Conservation (phyloP, 1,140 invertebrate species). For the Drosophila ananassae region DNA sequence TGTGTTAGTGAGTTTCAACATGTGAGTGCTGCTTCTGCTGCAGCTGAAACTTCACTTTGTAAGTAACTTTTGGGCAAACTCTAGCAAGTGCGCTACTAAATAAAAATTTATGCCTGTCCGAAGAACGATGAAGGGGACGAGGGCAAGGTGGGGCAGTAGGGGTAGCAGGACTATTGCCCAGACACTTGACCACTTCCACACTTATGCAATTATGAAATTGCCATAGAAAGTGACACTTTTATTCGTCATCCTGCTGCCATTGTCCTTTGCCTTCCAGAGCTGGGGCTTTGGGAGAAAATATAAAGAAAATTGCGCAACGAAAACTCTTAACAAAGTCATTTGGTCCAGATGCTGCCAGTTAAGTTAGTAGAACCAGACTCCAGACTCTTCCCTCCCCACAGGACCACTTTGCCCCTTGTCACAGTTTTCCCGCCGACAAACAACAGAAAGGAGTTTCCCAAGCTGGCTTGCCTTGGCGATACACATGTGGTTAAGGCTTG, state of each 20-base stretch:
- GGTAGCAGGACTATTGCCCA: conserved; percentile 52
- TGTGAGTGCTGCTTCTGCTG: conserved; percentile 39
- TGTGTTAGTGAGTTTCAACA: conserved; percentile 49
- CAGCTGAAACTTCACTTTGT: conserved; percentile 66
- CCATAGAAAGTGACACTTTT: conserved; percentile 82
- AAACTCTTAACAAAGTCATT: conserved; percentile 83
- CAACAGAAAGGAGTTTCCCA: conserved; percentile 39
- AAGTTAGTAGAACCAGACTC: conserved; percentile 54
- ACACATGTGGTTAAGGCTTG: conserved; percentile 69
- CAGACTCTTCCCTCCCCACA: conserved; percentile 15
- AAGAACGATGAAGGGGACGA: neutral
- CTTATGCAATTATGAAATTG: conserved; percentile 83
- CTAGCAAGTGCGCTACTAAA: conserved; percentile 67
- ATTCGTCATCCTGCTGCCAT: conserved; percentile 72
- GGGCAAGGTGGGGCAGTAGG: conserved; percentile 1
- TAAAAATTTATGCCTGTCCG: conserved; percentile 70
- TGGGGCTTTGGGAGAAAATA: conserved; percentile 15
- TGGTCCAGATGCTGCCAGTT: conserved; percentile 79
- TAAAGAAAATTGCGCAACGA: conserved; percentile 79
- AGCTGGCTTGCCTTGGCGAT: conserved; percentile 31
- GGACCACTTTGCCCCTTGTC: neutral
- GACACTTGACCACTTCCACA: conserved; percentile 80
- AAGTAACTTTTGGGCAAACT: conserved; percentile 69
- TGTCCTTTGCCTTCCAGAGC: conserved; percentile 42
- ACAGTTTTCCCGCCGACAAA: conserved; percentile 29